Evolutionary conservation across 2,113 vertebrate species (phyloP).

Genomic region (Sphyrna mokarran): DNA sequence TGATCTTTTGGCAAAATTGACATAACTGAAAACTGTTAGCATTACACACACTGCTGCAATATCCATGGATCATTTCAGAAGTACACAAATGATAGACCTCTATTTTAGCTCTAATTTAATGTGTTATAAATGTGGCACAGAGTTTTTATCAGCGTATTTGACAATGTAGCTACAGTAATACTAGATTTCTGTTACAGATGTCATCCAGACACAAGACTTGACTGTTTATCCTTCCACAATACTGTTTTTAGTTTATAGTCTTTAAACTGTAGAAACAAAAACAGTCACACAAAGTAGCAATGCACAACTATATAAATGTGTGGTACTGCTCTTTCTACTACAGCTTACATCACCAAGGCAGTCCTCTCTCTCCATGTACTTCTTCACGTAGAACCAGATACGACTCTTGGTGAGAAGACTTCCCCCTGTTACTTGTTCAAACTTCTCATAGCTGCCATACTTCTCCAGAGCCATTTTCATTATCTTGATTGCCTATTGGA

Average conservation of each 20-base stretch:
- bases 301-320: neutral
- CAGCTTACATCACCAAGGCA: constrained; percentile 79
- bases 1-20: neutral
- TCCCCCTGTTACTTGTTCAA: constrained; percentile 82
- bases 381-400: constrained; percentile 77
- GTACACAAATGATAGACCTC: neutral
- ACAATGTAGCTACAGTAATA: neutral
- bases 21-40: neutral
- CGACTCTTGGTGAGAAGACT: constrained; percentile 72
- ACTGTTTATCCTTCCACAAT: neutral
- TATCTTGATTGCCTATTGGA: constrained; percentile 73
- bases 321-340: neutral
- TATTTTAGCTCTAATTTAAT: neutral
- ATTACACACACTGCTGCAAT: neutral
- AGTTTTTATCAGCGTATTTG: neutral
- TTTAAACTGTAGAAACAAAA: neutral
- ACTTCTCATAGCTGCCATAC: constrained; percentile 83
- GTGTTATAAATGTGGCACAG: neutral
- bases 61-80: neutral
- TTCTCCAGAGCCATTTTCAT: constrained; percentile 77
- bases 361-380: constrained; percentile 90
- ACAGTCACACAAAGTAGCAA: constrained; percentile 6
- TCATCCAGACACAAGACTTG: neutral
- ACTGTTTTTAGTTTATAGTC: neutral
- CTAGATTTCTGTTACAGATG: neutral